phyloP scores from a whole-genome alignment of 2,113 vertebrate species.

The Ctenodactylus gundi region DNA sequence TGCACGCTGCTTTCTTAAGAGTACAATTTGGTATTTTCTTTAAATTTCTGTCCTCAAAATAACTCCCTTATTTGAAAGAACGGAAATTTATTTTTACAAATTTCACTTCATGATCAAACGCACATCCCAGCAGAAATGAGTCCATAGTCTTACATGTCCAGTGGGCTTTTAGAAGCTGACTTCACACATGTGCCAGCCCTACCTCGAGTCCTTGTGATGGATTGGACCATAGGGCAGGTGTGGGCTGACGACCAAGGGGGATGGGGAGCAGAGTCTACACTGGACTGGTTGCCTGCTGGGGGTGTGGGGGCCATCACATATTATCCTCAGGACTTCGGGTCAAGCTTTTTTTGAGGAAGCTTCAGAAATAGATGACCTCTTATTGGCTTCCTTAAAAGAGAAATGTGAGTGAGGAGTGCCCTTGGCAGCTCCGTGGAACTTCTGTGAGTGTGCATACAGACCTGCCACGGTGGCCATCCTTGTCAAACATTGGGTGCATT shows the following conservation, averaged over 20 bases:
- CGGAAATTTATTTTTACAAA: not conserved
- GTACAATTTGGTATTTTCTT: not conserved
- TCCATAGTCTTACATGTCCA: not conserved
- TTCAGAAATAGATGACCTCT: not conserved
- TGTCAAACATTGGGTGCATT: not conserved
- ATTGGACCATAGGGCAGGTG: not conserved
- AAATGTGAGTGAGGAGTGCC: not conserved
- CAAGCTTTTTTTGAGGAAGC: not conserved
- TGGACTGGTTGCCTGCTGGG: not conserved
- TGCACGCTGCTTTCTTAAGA: constrained; percentile 5
- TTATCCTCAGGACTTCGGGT: not conserved
- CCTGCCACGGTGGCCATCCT: not conserved
- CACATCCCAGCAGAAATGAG: too few relatives aligned
- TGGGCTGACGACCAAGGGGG: not conserved
- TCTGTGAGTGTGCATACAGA: not conserved
- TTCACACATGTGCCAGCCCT: too few relatives aligned
- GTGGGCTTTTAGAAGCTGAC: not conserved
- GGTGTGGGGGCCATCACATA: accelerated
- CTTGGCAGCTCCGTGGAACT: not conserved
- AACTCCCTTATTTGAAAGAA: not conserved
- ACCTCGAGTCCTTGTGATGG: not conserved
- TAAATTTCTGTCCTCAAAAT: not conserved
- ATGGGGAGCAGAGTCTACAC: not conserved
- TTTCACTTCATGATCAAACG: not conserved
- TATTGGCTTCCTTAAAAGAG: not conserved